A percentile compares a stretch with the other conserved stretches of the same genome.
phyloP scores from a whole-genome alignment of 2,113 vertebrate genomes.

The Carassius gibelio region DNA sequence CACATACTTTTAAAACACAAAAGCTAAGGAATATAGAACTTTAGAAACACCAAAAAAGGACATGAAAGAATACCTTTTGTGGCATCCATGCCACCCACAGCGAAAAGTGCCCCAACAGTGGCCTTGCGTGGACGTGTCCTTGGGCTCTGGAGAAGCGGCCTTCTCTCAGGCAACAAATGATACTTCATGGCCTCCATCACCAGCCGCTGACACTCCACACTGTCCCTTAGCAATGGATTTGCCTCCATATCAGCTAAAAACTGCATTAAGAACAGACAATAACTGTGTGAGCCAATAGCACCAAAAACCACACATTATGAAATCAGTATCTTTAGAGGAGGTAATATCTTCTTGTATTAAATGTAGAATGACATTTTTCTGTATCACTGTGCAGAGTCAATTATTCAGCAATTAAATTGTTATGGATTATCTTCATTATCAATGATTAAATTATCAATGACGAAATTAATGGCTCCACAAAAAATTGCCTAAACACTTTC shows the following conservation, averaged over 20 bases:
- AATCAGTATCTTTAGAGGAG: not conserved
- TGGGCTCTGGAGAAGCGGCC: slow-evolving; percentile 92
- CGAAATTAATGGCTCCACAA: not conserved
- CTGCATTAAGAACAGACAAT: slow-evolving; percentile 68
- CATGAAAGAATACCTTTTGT: slow-evolving; percentile 79
- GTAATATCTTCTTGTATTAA: not conserved
- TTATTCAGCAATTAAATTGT: not conserved
- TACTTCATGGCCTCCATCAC: slow-evolving; percentile 99
- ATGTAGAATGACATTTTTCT: not conserved
- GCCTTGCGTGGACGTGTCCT: slow-evolving; percentile 95
- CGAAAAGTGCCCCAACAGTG: slow-evolving; percentile 93
- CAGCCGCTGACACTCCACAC: slow-evolving; percentile 95
- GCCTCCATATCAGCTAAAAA: slow-evolving; percentile 96
- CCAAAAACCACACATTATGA: not conserved
- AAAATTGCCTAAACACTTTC: not conserved
- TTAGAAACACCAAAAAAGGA: not conserved
- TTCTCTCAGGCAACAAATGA: slow-evolving; percentile 92
- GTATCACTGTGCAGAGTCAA: not conserved
- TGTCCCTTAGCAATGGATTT: slow-evolving; percentile 88
- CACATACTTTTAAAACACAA: not conserved
- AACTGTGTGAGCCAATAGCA: not conserved
- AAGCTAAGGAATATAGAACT: not conserved
- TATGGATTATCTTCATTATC: not conserved
- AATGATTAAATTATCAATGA: not conserved
- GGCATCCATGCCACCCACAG: slow-evolving; percentile 96